Conservation (phyloP, 2,113 vertebrate genomes). For the Nothocercus julius region DNA sequence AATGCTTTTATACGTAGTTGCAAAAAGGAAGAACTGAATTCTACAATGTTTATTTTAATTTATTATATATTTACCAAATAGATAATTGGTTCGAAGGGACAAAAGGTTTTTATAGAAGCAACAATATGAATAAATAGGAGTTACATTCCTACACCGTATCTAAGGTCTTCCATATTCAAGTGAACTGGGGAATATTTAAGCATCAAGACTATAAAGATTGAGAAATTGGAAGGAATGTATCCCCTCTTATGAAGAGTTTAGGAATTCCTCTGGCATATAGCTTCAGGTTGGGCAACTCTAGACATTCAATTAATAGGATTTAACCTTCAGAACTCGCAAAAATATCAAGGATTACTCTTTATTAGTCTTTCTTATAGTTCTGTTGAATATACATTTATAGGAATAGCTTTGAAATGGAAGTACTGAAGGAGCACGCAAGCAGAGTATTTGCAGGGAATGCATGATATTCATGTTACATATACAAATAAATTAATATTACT, state of each 20-base stretch:
- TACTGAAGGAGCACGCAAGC: neutral
- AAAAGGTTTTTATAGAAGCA: neutral
- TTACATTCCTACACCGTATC: accelerated
- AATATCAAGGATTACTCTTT: neutral
- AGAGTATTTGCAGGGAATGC: neutral
- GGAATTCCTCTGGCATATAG: neutral
- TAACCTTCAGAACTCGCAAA: neutral
- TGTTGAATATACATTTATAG: neutral
- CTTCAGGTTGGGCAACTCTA: neutral
- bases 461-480: neutral
- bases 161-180: neutral
- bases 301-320: neutral
- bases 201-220: neutral
- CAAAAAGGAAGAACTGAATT: neutral
- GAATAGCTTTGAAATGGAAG: neutral
- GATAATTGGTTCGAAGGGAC: neutral
- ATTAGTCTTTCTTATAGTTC: neutral
- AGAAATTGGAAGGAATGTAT: accelerated
- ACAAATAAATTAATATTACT: neutral
- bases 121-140: neutral
- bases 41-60: neutral
- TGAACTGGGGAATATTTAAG: neutral
- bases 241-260: neutral
- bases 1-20: neutral
- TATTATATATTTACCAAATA: neutral